Evolutionary conservation across 2,888 invertebrate species (phyloP).

Genomic region (Oconnorella tubifera): DNA sequence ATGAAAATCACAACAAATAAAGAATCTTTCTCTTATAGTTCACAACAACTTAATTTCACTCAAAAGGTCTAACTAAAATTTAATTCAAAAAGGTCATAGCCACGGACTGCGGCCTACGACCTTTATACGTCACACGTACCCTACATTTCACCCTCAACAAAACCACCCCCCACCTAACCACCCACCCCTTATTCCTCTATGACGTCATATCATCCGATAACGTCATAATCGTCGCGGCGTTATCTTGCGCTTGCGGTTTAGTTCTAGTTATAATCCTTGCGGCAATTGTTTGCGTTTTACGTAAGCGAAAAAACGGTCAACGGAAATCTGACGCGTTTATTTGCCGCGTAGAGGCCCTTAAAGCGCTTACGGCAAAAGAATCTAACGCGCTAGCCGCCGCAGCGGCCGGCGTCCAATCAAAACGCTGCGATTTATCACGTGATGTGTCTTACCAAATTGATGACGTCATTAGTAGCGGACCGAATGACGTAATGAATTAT

Average conservation of each 20-base stretch:
- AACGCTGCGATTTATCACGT: background rate
- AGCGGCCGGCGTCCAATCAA: no score
- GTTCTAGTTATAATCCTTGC: background rate
- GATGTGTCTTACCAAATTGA: background rate
- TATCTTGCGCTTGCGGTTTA: background rate
- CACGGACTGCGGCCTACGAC: background rate
- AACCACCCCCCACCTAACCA: no score
- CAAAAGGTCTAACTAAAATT: no score
- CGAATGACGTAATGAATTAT: background rate
- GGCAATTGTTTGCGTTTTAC: background rate
- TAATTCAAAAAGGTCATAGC: background rate
- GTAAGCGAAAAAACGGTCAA: background rate
- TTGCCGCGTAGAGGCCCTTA: background rate
- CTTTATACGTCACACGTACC: background rate
- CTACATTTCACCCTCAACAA: background rate
- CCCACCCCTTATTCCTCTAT: no score
- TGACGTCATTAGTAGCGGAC: no score
- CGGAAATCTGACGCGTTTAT: background rate
- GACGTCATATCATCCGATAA: no score
- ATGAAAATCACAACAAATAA: no score
- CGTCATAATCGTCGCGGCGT: background rate
- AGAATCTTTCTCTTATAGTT: no score
- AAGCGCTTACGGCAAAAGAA: background rate
- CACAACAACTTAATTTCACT: no score
- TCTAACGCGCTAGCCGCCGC: background rate